These are phyloP conservation scores for Mungos mungo DNA, from an alignment of 2,113 vertebrate species.

Conservation along the genomic window DNA sequence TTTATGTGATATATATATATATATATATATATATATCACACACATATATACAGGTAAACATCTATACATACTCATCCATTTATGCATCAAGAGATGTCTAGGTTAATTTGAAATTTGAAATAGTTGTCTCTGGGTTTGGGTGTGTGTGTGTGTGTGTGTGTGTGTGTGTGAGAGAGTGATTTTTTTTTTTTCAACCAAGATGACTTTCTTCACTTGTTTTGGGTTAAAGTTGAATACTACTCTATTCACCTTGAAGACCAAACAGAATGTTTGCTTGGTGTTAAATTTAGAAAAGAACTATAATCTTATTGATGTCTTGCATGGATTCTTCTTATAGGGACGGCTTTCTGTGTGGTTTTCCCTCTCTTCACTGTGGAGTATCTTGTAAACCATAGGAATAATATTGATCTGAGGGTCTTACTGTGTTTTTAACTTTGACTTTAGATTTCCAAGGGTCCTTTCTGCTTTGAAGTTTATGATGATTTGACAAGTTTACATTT, in stretches of 20 bases:
- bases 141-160: background rate
- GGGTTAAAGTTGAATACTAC: background rate
- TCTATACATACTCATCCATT: background rate
- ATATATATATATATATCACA: too few relatives aligned
- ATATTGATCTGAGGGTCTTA: background rate
- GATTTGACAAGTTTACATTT: background rate
- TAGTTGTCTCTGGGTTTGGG: background rate
- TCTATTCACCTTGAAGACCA: background rate
- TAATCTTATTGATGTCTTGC: background rate
- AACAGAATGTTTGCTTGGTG: background rate
- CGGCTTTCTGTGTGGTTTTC: background rate
- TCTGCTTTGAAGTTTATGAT: background rate
- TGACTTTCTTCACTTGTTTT: background rate
- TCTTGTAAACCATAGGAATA: background rate
- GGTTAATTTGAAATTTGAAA: background rate
- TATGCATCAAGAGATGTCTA: background rate
- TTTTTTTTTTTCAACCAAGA: background rate
- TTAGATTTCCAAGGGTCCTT: background rate
- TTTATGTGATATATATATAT: background rate
- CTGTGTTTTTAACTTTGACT: background rate
- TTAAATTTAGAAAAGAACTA: background rate
- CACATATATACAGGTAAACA: background rate
- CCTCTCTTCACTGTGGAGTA: background rate
- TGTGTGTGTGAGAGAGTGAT: background rate
- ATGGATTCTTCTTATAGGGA: background rate